phyloP scores from a whole-genome alignment of 2,888 invertebrate species.

The Isoperla grammatica region DNA sequence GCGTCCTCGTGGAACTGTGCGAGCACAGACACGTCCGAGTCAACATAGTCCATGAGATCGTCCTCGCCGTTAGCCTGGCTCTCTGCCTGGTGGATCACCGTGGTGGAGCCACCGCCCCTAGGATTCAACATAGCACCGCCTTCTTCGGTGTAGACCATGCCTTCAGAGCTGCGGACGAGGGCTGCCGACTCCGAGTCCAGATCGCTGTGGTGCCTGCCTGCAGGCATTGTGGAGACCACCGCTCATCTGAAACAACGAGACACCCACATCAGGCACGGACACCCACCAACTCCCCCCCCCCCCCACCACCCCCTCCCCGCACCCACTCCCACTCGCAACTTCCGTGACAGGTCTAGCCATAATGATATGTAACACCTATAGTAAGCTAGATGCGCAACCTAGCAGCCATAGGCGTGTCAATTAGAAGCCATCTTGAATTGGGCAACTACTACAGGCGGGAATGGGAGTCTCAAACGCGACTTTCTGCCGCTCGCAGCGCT shows the following conservation, averaged over 20 bases:
- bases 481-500: no score
- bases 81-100: constrained; percentile 9
- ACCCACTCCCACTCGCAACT: no score
- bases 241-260: constrained; percentile 1
- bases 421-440: no score
- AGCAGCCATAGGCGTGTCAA: no score
- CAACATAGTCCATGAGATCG: constrained; percentile 51
- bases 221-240: constrained; percentile 1
- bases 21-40: constrained; percentile 52
- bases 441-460: no score
- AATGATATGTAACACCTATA: no score
- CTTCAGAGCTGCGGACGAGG: constrained; percentile 30
- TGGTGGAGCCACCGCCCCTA: constrained; percentile 6
- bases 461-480: no score
- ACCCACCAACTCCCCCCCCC: no score
- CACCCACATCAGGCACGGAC: no score
- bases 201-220: constrained; percentile 12
- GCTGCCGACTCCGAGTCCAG: constrained; percentile 27
- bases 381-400: no score
- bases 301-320: no score
- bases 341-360: no score
- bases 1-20: constrained; percentile 76
- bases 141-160: constrained; percentile 30
- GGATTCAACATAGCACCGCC: constrained; percentile 11
- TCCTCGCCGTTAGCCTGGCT: constrained; percentile 17